These are phyloP conservation scores for Drosophila quinaria DNA, from an alignment of 2,888 invertebrate genomes.

Conservation along the genomic window DNA sequence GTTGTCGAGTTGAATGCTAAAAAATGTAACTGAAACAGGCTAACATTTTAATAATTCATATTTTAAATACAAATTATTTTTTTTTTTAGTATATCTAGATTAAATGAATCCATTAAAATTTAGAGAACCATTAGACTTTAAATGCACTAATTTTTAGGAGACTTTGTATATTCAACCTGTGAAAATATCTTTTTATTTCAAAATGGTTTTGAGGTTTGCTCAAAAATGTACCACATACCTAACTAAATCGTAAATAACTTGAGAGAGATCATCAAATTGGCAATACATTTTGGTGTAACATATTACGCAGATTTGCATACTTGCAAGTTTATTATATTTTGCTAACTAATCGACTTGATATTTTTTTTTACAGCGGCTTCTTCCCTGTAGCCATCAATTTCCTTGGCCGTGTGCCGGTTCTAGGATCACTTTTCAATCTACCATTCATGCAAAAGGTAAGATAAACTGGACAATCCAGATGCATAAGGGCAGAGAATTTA, in stretches of 20 bases:
- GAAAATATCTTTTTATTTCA: neutral
- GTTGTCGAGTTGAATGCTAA: too few relatives aligned
- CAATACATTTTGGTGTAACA: too few relatives aligned
- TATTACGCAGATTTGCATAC: neutral
- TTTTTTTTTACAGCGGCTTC: slow-evolving; percentile 91
- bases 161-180: neutral
- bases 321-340: neutral
- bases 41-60: too few relatives aligned
- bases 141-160: too few relatives aligned
- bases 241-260: neutral
- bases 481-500: slow-evolving; percentile 3
- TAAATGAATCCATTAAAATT: too few relatives aligned
- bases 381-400: slow-evolving; percentile 98
- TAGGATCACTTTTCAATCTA: slow-evolving; percentile 95
- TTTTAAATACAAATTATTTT: too few relatives aligned
- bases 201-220: neutral
- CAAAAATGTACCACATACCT: too few relatives aligned
- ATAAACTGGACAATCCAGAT: slow-evolving; percentile 23
- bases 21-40: too few relatives aligned
- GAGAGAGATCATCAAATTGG: neutral
- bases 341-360: slow-evolving; percentile 1
- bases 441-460: slow-evolving; percentile 95
- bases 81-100: too few relatives aligned
- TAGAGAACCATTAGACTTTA: too few relatives aligned
- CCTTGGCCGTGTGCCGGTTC: slow-evolving; percentile 95